Percentiles rank a stretch among this genome's conserved stretches.
phyloP scores from a whole-genome alignment of 1,140 invertebrate genomes.

The Tetranychus urticae region DNA sequence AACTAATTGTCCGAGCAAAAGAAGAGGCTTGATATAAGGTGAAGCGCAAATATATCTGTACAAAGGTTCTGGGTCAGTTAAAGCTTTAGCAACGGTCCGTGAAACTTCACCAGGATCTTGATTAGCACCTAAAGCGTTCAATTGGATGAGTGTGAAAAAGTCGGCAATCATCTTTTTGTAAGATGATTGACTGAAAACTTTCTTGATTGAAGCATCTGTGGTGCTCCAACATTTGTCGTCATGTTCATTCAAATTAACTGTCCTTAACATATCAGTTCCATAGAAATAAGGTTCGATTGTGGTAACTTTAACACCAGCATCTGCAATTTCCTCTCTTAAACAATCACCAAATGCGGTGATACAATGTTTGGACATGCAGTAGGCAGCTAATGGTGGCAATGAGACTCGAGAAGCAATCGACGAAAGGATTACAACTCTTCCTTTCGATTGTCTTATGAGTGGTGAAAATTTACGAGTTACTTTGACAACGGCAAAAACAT shows the following conservation, averaged over 20 bases:
- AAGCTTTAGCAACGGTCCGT: not conserved
- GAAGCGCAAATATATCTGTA: not conserved
- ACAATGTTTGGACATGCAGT: slow-evolving; percentile 28
- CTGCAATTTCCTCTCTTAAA: slow-evolving; percentile 27
- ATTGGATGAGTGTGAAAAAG: not conserved
- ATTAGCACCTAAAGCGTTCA: not conserved
- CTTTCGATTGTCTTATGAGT: slow-evolving; percentile 15
- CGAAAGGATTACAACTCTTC: slow-evolving; percentile 25
- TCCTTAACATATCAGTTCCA: slow-evolving; percentile 14
- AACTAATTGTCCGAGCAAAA: not conserved
- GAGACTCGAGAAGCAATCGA: slow-evolving; percentile 21
- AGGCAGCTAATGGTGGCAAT: slow-evolving; percentile 18
- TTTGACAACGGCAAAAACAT: slow-evolving; percentile 21
- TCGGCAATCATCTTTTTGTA: not conserved
- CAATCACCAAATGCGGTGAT: slow-evolving; percentile 27
- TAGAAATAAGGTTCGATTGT: slow-evolving; percentile 26
- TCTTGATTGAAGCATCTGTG: not conserved
- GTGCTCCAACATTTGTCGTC: not conserved
- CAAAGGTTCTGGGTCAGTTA: not conserved
- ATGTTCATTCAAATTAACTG: not conserved
- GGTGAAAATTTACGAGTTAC: slow-evolving; percentile 20
- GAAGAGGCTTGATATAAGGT: not conserved
- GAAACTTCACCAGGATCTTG: not conserved
- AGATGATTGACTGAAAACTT: not conserved
- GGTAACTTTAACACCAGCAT: slow-evolving; percentile 25